Base-by-base conservation (phyloP, 1,140 invertebrate genomes). In the Agrypnia vestita region DNA sequence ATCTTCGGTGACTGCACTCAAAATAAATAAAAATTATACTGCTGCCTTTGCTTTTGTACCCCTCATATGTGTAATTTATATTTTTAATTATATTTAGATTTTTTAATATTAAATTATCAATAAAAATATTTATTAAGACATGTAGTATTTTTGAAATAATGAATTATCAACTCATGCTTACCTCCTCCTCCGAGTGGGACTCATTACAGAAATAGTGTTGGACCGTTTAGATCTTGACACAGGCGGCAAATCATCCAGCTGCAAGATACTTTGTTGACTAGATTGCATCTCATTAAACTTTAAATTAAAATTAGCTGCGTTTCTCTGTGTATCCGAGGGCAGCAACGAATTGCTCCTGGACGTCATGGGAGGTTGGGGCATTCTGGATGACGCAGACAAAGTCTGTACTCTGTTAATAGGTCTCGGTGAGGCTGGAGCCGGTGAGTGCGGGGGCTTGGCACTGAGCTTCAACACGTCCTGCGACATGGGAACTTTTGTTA, bases 141-240 rank as follows among this genome's bases (percentile, higher is more conserved):
- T n/a, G n/a, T n/a, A n/a, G n/a, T n/a, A n/a, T n/a, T n/a, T n/a
- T n/a, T n/a, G n/a, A 6, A 35, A 35, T 35, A 35, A 35, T 35
- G 25, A 35, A 35, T 35, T 35, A 35, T 35, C 1, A 6, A 35
- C 25, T 3, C 25, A 3, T 35, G 17, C 13, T 43, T 79, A 86
- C 86, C 85, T 84, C 78, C 93, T 92, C 76, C 91, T 91, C 59
- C 92, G 86, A 1, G 91, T 90, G n/a, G 64, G 64, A 47, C 92
- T 95, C 94, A 96, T 96, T 0, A 96, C 95, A 17, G 95, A 95
- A 83, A 97, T 96, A 13, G 96, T 97, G 84, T 95, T 93, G 49
- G 94, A 93, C 84, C 96, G 90, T 84, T 94, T 94, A 75, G 95
- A 90, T 83, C 92, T 91, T 62, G 91, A 89, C 62, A 92, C 87